Percentiles rank a stretch among this genome's conserved stretches.
phyloP scores from a whole-genome alignment of 1,140 invertebrate species.

The Drosophila murphyi region DNA sequence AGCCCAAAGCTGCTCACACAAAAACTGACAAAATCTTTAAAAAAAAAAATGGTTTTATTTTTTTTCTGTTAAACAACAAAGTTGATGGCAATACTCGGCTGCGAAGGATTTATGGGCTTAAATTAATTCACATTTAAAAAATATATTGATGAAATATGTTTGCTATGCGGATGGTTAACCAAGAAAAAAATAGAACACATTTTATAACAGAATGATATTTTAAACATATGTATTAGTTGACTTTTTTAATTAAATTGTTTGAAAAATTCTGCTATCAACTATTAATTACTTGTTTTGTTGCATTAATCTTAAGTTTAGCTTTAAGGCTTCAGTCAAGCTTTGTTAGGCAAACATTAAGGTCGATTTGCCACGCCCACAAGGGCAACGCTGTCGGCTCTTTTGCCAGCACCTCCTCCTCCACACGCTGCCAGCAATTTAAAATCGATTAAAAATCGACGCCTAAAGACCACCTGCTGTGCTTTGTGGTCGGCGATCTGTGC shows the following conservation, averaged over 20 bases:
- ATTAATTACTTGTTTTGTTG: background rate
- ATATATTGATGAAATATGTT: too few relatives aligned
- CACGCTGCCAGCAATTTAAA: slow-evolving; percentile 64
- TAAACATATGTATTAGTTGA: background rate
- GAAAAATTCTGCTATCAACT: background rate
- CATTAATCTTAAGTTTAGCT: background rate
- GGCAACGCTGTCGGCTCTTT: slow-evolving; percentile 19
- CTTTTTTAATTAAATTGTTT: background rate
- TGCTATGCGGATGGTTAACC: too few relatives aligned
- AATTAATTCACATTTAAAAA: background rate
- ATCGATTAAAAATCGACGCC: slow-evolving; percentile 73
- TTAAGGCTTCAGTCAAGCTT: background rate
- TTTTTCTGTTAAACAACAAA: too few relatives aligned
- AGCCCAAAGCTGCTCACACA: slow-evolving; percentile 38
- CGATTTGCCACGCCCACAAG: slow-evolving; percentile 25
- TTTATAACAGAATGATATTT: too few relatives aligned
- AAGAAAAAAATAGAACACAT: too few relatives aligned
- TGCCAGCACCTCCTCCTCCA: slow-evolving; percentile 38
- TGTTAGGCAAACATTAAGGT: slow-evolving; percentile 18
- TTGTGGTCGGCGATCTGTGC: background rate
- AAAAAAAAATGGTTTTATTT: background rate
- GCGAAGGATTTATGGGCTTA: background rate
- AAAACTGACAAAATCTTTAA: background rate
- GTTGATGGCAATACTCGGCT: too few relatives aligned
- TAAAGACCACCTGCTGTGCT: slow-evolving; percentile 62